These are phyloP conservation scores for Papilio polyxenes DNA, from an alignment of 1,140 invertebrate genomes.

Conservation along the genomic window DNA sequence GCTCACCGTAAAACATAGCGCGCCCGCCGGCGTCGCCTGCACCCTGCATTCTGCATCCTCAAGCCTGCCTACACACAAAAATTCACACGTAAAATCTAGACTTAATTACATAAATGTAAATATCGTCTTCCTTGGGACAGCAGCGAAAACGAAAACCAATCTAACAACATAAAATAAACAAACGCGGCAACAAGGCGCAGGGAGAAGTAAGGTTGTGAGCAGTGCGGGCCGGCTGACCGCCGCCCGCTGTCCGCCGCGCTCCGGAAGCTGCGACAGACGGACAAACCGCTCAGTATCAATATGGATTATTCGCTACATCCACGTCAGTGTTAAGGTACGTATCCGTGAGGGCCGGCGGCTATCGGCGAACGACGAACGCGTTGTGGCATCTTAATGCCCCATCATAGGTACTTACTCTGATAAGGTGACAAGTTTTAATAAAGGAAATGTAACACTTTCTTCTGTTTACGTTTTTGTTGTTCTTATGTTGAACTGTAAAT, in stretches of 20 bases:
- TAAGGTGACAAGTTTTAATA: background rate
- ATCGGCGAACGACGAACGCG: conserved; percentile 45
- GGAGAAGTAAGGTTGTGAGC: background rate
- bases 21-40: conserved; percentile 54
- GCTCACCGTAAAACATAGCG: conserved; percentile 54
- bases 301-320: conserved; percentile 52
- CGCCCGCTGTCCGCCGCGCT: no score
- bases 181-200: background rate
- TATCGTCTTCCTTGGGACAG: background rate
- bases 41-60: background rate
- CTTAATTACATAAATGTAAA: background rate
- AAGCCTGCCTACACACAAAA: background rate
- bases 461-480: background rate
- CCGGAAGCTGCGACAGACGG: conserved; percentile 57
- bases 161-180: background rate
- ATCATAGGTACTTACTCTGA: background rate
- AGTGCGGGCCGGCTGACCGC: conserved; percentile 43
- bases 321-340: conserved; percentile 5
- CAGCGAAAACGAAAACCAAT: background rate
- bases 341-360: conserved; percentile 24
- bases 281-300: conserved; percentile 60
- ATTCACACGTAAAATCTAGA: background rate
- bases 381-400: conserved; percentile 41
- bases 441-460: no score
- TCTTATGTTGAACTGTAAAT: background rate